Evolutionary conservation across 2,113 vertebrate genomes (phyloP).

Genomic region (Mus musculus): DNA sequence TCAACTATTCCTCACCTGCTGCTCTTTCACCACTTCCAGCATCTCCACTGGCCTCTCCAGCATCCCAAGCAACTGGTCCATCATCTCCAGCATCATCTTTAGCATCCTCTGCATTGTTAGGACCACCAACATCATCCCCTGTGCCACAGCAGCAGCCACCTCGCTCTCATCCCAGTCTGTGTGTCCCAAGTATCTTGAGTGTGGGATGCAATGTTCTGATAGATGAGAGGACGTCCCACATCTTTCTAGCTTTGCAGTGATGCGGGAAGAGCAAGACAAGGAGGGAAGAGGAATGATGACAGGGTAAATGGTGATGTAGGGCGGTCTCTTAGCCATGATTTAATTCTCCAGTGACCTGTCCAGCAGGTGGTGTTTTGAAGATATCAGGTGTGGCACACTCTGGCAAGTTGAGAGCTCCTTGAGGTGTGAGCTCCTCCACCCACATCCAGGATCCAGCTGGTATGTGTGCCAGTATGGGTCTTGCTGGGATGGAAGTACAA

Average conservation of each 20-base stretch:
- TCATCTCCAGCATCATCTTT: rapidly evolving
- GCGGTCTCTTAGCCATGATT: not conserved
- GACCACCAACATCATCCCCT: not conserved
- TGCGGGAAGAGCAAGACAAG: not conserved
- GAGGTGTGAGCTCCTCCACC: not conserved
- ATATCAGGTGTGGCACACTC: not conserved
- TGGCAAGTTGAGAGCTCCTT: not conserved
- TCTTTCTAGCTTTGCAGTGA: too few relatives aligned
- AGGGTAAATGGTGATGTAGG: rapidly evolving
- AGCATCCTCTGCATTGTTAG: not conserved
- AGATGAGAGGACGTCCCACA: rapidly evolving
- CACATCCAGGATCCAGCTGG: not conserved
- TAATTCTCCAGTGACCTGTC: not conserved
- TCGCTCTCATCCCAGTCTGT: rapidly evolving
- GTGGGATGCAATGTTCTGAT: not conserved
- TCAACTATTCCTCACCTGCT: not conserved
- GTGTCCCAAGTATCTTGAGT: not conserved
- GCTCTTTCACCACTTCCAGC: not conserved
- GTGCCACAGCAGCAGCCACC: not conserved
- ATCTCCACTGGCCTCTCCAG: not conserved
- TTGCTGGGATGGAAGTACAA: not conserved
- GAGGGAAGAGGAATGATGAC: rapidly evolving
- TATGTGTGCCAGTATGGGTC: not conserved
- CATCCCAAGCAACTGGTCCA: not conserved
- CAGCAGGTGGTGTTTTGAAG: too few relatives aligned